Base-by-base conservation (phyloP, 2,888 invertebrate genomes). In the Thelaira solivaga region DNA sequence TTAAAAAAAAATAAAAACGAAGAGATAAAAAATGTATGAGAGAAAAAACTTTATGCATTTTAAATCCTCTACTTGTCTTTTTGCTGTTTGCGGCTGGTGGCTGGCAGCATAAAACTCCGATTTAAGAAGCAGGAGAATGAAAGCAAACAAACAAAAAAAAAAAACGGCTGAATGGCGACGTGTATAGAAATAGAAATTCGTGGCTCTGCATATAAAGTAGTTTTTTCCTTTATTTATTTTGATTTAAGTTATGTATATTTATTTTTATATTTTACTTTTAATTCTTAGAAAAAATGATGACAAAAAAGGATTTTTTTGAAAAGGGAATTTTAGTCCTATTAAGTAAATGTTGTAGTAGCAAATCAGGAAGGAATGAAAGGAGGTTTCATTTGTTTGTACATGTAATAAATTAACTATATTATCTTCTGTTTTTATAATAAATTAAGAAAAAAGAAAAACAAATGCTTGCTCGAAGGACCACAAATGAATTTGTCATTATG, bases 131-230 rank as follows among this genome's bases (percentile, higher is more conserved):
- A 41, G 11, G 13, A 8, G 7, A 18, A 53, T 5, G 4, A 31
- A n/a, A 20, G 20, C 2, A 1, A 39, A 13, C 13, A 24, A n/a
- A 29, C 5, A 26, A 16, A 4, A 22, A 1, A 13, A 13, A n/a
- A 13, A 55, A n/a, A n/a, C 2, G 6, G n/a, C n/a, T 47, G 36
- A 22, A 26, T 36, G 49, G 24, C 34, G 43, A 7, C 51, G 24
- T 34, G 41, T 31, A 41, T 41, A 57, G 41, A 49, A 57, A 65
- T n/a, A 51, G 24, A 26, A 73, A 59, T 73, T n/a, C 64, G 59
- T 73, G 73, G 73, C 41, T 59, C 5, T 73, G 65, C 65, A 73
- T 73, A 51, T 73, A 43, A 65, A 73, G 31, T 36, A 65, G 18
- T 24, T 65, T 51, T 59, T n/a, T n/a, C n/a, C n/a, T n/a, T n/a